Base-by-base conservation (phyloP, 2,888 invertebrate genomes). In the Diarsia brunnea region DNA sequence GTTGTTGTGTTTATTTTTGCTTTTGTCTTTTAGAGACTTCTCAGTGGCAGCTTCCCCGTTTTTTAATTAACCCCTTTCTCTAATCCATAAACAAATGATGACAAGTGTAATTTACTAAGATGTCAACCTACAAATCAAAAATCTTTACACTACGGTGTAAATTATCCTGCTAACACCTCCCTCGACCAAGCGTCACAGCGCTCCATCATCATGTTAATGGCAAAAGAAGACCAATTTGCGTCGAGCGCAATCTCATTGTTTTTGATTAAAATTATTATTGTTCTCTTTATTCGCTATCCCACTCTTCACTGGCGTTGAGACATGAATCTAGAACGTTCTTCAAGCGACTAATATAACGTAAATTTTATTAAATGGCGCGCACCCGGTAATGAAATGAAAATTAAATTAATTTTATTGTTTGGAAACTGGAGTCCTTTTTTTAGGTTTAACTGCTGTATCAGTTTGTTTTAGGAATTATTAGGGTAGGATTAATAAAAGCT, bases 251-350 rank as follows among this genome's bases (percentile, higher is more conserved):
- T 94, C 93, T 94, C 94, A 95, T 95, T 95, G 95, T 94, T 94
- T 95, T 93, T 95, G 95, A 95, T 95, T 95, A 95, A 95, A 95
- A 95, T 95, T 93, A 94, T 95, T 95, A 94, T 95, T 93, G 93
- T 93, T 91, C 90, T 88, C 90, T 90, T 93, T 92, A 92, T 91
- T 91, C 89, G 78, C 78, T 79, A 79, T 81, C 86, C 84, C 79
- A 68, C 73, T 86, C 79, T 75, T 85, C 84, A 85, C 84, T 86
- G 87, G 84, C 88, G 80, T 75, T 79, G 88, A 88, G 86, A 89
- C 88, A 88, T 85, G 88, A 88, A 89, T 89, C 87, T 83, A 78
- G 82, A 85, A 77, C 77, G 73, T 69, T 84, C 78, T 79, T 70
- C 81, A 81, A 67, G 70, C 74, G 64, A 75, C 75, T 85, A 78